Conservation (phyloP, 92 coral and sea anemone species). For the Porites lobata region DNA sequence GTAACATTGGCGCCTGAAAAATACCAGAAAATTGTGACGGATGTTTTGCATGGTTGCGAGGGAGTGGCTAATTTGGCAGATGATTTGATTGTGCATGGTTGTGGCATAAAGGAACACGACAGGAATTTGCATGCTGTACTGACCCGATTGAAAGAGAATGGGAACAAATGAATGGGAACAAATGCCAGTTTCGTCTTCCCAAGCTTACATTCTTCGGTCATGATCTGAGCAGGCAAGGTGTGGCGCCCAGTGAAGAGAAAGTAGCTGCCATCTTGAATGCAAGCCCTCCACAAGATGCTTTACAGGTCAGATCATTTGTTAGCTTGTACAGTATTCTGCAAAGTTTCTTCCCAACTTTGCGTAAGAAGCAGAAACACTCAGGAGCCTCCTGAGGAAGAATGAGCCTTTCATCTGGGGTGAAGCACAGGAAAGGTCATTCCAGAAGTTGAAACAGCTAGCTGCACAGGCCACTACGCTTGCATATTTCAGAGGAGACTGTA, state of each 20-base stretch:
- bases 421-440: slow-evolving; percentile 56
- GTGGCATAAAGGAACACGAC: slow-evolving; percentile 46
- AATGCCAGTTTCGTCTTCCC: slow-evolving; percentile 67
- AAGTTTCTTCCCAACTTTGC: too few species aligned
- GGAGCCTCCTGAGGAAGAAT: too few species aligned
- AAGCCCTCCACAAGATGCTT: slow-evolving; percentile 41
- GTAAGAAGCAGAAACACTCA: too few species aligned
- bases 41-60: slow-evolving; percentile 41
- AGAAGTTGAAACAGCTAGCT: slow-evolving; percentile 64
- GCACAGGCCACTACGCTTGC: slow-evolving; percentile 55
- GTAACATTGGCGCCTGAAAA: slow-evolving; percentile 56
- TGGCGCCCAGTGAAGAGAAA: slow-evolving; percentile 70
- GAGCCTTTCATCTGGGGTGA: too few species aligned
- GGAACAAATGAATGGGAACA: slow-evolving; percentile 55
- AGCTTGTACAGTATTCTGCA: neutral
- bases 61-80: slow-evolving; percentile 66
- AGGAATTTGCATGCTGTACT: slow-evolving; percentile 14
- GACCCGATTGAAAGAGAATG: neutral
- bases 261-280: slow-evolving; percentile 54
- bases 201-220: slow-evolving; percentile 67
- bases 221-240: slow-evolving; percentile 53
- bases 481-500: slow-evolving; percentile 58
- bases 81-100: slow-evolving; percentile 56
- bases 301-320: slow-evolving; percentile 65
- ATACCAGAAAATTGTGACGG: slow-evolving; percentile 54